Percentiles rank a stretch among this genome's conserved stretches.
These are phyloP conservation scores for Malacoctenus gilli DNA, from an alignment of 2,797 vertebrate genomes.

Conservation along the genomic window DNA sequence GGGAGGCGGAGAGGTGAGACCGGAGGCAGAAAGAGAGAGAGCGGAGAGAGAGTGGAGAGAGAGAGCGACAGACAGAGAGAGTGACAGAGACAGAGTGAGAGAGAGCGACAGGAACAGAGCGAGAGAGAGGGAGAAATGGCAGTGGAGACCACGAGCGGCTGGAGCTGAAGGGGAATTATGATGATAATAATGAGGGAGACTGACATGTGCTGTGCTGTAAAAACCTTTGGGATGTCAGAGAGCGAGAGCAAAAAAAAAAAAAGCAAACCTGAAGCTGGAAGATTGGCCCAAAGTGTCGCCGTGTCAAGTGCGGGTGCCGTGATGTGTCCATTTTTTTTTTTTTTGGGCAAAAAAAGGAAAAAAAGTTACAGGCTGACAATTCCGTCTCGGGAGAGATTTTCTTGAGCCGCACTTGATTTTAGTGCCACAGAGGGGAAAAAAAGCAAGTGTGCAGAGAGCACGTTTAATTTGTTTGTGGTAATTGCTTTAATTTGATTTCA, in stretches of 20 bases:
- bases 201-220: conserved; percentile 36
- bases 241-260: conserved; percentile 43
- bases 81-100: conserved; percentile 19
- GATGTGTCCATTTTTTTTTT: conserved; percentile 51
- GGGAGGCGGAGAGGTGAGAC: conserved; percentile 37
- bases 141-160: conserved; percentile 1
- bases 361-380: conserved; percentile 18
- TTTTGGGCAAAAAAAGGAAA: conserved; percentile 28
- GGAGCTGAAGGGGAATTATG: conserved; percentile 17
- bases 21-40: conserved; percentile 15
- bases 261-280: conserved; percentile 35
- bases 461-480: neutral
- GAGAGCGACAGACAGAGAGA: conserved; percentile 11
- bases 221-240: conserved; percentile 36
- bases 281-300: conserved; percentile 22
- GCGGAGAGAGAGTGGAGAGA: conserved; percentile 11
- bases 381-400: neutral
- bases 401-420: neutral
- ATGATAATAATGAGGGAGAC: conserved; percentile 44
- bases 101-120: conserved; percentile 1
- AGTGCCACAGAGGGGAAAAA: conserved; percentile 1
- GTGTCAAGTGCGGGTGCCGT: conserved; percentile 32
- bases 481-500: neutral
- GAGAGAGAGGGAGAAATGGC: conserved; percentile 15
- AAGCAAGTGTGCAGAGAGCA: neutral